Conservation (phyloP, 2,888 invertebrate genomes). For the Conchocele bisecta region DNA sequence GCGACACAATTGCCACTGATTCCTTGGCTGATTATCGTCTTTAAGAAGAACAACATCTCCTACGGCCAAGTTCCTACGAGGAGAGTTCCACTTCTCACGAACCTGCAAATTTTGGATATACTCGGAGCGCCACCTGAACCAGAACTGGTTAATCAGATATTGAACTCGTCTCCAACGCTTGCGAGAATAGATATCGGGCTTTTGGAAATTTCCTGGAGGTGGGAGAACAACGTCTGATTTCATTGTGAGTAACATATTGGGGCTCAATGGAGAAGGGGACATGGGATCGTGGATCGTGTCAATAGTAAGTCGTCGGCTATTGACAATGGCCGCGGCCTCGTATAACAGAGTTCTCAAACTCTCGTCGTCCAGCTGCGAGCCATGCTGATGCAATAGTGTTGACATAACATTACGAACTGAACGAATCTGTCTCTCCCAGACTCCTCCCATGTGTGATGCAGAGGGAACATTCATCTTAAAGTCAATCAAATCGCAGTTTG, state of each 20-base stretch:
- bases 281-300: conserved; percentile 28
- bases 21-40: conserved; percentile 35
- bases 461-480: conserved; percentile 58
- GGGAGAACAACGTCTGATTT: conserved; percentile 35
- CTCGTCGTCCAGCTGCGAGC: conserved; percentile 34
- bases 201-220: conserved; percentile 49
- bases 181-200: conserved; percentile 30
- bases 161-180: conserved; percentile 46
- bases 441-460: conserved; percentile 63
- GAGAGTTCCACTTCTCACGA: conserved; percentile 5
- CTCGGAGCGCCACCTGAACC: conserved; percentile 39
- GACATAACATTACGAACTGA: conserved; percentile 50
- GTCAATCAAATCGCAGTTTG: conserved; percentile 2
- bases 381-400: conserved; percentile 28
- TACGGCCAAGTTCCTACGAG: conserved; percentile 15
- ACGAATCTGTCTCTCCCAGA: conserved; percentile 64
- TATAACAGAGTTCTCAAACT: conserved; percentile 50
- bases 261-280: conserved; percentile 14
- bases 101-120: conserved; percentile 17
- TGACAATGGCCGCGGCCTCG: conserved; percentile 32
- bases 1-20: conserved; percentile 11
- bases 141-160: conserved; percentile 38
- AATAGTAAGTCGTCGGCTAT: conserved; percentile 46
- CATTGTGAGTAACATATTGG: conserved; percentile 41
- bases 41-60: conserved; percentile 43